Percentiles rank a stretch among this genome's conserved stretches.
phyloP scores from a whole-genome alignment of 2,797 vertebrate species.

The Cryptoprocta ferox region DNA sequence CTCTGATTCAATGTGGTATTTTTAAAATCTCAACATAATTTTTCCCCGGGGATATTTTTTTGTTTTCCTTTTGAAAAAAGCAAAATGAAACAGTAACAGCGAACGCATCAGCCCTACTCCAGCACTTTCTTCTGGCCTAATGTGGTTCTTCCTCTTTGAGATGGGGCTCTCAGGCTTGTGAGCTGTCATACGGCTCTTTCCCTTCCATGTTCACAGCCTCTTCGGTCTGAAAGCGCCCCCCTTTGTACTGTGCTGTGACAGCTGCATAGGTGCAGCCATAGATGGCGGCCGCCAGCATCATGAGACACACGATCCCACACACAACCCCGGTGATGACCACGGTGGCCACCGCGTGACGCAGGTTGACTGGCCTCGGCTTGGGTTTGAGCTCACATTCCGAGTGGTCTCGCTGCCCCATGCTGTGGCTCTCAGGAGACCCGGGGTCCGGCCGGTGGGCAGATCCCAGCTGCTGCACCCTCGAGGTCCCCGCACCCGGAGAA shows the following conservation, averaged over 20 bases:
- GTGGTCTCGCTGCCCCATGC: conserved; percentile 57
- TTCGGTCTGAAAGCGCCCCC: conserved; percentile 83
- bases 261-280: conserved; percentile 97
- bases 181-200: conserved; percentile 90
- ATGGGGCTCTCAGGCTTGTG: conserved; percentile 85
- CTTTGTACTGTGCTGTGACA: conserved; percentile 93
- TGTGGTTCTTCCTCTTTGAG: background rate
- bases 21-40: background rate
- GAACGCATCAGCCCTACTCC: conserved; percentile 19
- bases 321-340: conserved; percentile 96
- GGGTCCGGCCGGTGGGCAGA: conserved; percentile 82
- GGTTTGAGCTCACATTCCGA: conserved; percentile 92
- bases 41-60: background rate
- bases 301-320: conserved; percentile 96
- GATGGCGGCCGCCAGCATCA: conserved; percentile 97
- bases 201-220: conserved; percentile 85
- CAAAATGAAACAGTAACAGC: background rate
- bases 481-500: background rate
- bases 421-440: conserved; percentile 80
- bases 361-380: conserved; percentile 89
- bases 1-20: conserved; percentile 33
- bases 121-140: background rate
- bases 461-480: conserved; percentile 80
- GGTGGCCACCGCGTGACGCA: conserved; percentile 96
- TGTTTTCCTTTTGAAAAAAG: background rate